These are phyloP conservation scores for Pocota personata DNA, from an alignment of 2,888 invertebrate species.

Conservation along the genomic window DNA sequence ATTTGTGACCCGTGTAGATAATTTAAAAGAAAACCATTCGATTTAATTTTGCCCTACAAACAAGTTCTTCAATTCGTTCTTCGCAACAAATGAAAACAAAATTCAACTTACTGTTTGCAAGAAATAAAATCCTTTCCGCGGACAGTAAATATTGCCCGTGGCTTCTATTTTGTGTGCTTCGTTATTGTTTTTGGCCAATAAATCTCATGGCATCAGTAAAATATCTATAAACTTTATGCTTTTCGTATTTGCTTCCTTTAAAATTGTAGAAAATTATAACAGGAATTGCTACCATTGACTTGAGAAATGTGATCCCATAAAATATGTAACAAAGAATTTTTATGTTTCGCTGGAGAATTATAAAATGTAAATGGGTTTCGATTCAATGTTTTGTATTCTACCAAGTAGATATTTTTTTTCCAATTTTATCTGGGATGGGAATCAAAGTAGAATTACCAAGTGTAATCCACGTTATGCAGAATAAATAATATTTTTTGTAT, in stretches of 20 bases:
- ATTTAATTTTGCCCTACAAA: background rate
- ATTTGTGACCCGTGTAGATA: background rate
- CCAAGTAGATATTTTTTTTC: background rate
- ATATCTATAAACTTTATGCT: conserved; percentile 47
- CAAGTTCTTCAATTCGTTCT: conserved; percentile 7
- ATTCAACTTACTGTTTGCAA: background rate
- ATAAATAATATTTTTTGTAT: too few relatives aligned
- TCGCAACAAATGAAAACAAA: conserved; percentile 5
- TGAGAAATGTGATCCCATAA: conserved; percentile 26
- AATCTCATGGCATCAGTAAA: conserved; percentile 50
- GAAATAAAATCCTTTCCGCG: conserved; percentile 17
- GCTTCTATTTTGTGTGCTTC: background rate
- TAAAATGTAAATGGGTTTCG: conserved; percentile 51
- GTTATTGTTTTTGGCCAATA: conserved; percentile 37
- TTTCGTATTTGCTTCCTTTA: conserved; percentile 21
- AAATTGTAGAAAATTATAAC: conserved; percentile 29
- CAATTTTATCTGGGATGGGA: background rate
- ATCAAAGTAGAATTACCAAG: background rate
- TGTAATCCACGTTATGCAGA: too few relatives aligned
- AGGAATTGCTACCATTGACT: conserved; percentile 29
- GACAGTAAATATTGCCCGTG: conserved; percentile 4
- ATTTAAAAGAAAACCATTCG: background rate
- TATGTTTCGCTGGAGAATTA: conserved; percentile 45
- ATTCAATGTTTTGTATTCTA: conserved; percentile 20
- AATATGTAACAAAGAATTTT: conserved; percentile 48